These are phyloP conservation scores for Linepithema humile DNA, from an alignment of 1,140 invertebrate genomes.

Conservation along the genomic window DNA sequence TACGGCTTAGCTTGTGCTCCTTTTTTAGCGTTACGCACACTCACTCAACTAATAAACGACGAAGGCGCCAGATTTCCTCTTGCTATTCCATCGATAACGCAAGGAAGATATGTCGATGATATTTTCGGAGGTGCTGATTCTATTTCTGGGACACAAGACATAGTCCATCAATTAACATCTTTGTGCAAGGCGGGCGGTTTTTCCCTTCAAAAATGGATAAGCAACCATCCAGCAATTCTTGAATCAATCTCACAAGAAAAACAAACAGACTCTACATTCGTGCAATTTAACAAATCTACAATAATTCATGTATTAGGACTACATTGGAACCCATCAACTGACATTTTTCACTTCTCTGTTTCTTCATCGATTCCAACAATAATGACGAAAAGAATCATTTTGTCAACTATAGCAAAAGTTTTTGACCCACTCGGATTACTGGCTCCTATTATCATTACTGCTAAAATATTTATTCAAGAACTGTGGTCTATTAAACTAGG, in stretches of 20 bases:
- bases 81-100: not conserved
- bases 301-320: not conserved
- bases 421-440: not conserved
- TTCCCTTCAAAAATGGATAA: not conserved
- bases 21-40: not conserved
- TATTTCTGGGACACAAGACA: not conserved
- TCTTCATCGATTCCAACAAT: not conserved
- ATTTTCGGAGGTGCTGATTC: not conserved
- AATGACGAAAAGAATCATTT: not conserved
- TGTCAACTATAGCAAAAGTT: not conserved
- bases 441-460: not conserved
- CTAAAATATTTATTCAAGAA: not conserved
- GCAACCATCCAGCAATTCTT: not conserved
- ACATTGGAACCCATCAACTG: not conserved
- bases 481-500: not conserved
- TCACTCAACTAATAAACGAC: not conserved
- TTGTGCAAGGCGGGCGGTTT: slow-evolving; percentile 31
- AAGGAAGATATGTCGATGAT: not conserved
- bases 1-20: not conserved
- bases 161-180: not conserved
- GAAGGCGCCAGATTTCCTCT: not conserved
- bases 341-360: not conserved
- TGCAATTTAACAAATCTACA: not conserved
- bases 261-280: not conserved
- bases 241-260: not conserved